phyloP scores from a whole-genome alignment of 2,888 invertebrate species.

The Dorcus parallelipipedus region DNA sequence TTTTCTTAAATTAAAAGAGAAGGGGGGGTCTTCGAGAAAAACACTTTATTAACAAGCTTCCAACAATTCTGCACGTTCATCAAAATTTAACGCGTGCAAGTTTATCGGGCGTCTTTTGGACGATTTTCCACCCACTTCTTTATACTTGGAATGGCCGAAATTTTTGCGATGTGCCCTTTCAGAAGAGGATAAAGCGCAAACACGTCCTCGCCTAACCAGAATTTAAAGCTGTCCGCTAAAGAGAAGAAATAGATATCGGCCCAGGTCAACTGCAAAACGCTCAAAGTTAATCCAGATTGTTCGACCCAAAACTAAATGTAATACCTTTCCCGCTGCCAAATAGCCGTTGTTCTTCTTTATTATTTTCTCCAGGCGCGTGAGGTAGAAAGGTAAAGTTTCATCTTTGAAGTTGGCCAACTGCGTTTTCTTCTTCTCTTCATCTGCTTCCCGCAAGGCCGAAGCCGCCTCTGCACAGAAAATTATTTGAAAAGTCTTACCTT shows the following conservation, averaged over 20 bases:
- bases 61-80: too few species aligned
- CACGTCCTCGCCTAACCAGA: slow-evolving; percentile 55
- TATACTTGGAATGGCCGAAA: slow-evolving; percentile 55
- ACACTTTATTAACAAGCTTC: too few species aligned
- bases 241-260: slow-evolving; percentile 63
- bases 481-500: too few species aligned
- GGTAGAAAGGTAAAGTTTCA: slow-evolving; percentile 55
- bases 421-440: too few species aligned
- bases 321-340: slow-evolving; percentile 48
- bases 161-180: slow-evolving; percentile 53
- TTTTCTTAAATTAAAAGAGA: too few species aligned
- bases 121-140: slow-evolving; percentile 57
- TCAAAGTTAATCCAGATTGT: not conserved
- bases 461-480: too few species aligned
- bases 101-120: too few species aligned
- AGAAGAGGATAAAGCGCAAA: slow-evolving; percentile 56
- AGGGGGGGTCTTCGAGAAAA: too few species aligned
- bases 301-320: not conserved
- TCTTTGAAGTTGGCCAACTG: too few species aligned
- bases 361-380: slow-evolving; percentile 56
- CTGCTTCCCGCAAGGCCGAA: too few species aligned
- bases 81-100: too few species aligned
- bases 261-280: slow-evolving; percentile 52
- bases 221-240: slow-evolving; percentile 56
- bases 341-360: slow-evolving; percentile 59